Base-by-base conservation (phyloP, 2,888 invertebrate genomes). In the Isotomurus palustris region DNA sequence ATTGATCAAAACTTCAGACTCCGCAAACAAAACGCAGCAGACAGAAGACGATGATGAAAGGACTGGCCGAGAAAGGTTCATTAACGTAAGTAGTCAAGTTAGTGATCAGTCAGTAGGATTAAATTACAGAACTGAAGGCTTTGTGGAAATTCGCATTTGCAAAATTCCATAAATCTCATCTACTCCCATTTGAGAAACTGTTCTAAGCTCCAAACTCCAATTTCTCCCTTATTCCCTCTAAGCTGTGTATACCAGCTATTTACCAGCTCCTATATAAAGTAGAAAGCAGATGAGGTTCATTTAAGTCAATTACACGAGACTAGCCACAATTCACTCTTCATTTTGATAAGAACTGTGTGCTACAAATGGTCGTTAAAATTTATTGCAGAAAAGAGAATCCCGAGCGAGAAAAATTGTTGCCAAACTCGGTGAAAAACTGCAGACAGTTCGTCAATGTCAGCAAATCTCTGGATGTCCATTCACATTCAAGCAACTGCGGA, bases 361-460 rank as follows among this genome's bases (percentile, higher is more conserved):
- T n/a, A n/a, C n/a, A n/a, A n/a, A n/a, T n/a, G n/a, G n/a, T n/a
- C n/a, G n/a, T 38, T 38, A 17, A 32, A 17, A 38, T 38, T 38
- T 14, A 4, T 5, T 38, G 14, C 19, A 38, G 14, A 22, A 62
- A 57, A 50, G 63, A 57, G 27, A 52, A 4, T 53, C 60, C 22
- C 47, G 62, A 43, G 65, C 65, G n/a, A 43, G 58, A 32, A 62
- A 40, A 29, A 58, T 65, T 25, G 48, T 65, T 12, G 60, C 50
- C 29, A 52, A 62, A 25, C 50, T 58, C 12, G 65, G 62, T 24
- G 59, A 57, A 50, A 62, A 64, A 40, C 47, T 62, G 3, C 64
- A 62, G 43, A 61, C 64, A 22, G 61, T 62, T 36, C 55, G 62
- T 8, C 59, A 65, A 35, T 65, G 65, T 53, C 65, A 65, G 50